Evolutionary conservation across 1,140 invertebrate genomes (phyloP), one percentile per base, ranked within the genome.

Genomic region (Microplitis demolitor): DNA sequence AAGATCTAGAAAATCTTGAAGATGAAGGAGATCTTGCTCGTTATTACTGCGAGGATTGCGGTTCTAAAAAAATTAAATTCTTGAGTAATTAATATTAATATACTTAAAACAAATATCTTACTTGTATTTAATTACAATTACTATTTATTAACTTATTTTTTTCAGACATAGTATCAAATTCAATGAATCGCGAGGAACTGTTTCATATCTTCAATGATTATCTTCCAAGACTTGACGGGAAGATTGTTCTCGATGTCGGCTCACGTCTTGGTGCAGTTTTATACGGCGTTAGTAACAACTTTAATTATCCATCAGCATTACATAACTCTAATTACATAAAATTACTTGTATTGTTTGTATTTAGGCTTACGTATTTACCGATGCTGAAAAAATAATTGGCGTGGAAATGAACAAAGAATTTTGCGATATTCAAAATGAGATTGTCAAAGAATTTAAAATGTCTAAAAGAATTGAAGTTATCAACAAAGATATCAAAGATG

Each of bases 321-420:
- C 24, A 34, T 5, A 51, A 14, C 1, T 33, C 16, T 56, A 33
- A 56, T 54, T 54, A 68, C 11, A 14, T 24, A 39, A 2, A 66
- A 72, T 54, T 24, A 37, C 66, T 58, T 37, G 9, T 45, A 24
- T 45, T 53, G 66, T 64, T 73, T 61, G 72, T 77, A 89, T 89
- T 66, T 80, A 93, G 92, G 91, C 91, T 53, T 91, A 92, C 78
- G 85, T 90, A 73, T 91, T 90, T 62, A 90, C 91, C 35, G 89
- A 89, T 80, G 88, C 89, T 34, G 79, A 82, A 45, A 87, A 84
- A 76, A 91, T 94, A 64, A 87, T 91, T 74, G 93, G 92, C 6
- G 87, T 94, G 39, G 92, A 94, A 88, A 91, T 93, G 78, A 93
- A 93, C 78, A 83, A 89, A 78, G 91, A 92, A 72, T 90, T 91